Evolutionary conservation across 2,888 invertebrate species (phyloP), one percentile per base, ranked within the genome.

Genomic region (Frankliniella fusca): DNA sequence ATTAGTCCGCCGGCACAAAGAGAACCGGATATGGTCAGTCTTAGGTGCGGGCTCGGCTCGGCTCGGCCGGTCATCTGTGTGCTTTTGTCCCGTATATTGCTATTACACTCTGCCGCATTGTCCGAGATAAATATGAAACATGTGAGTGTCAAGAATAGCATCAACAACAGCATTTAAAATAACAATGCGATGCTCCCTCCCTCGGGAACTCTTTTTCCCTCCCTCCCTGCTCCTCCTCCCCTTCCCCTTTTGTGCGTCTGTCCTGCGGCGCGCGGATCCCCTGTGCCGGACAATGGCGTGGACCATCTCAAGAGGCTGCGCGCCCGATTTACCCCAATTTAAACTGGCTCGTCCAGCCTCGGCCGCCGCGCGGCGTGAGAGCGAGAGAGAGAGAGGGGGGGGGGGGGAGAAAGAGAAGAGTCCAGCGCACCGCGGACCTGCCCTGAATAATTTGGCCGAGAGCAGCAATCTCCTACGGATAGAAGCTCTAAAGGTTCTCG

Each of bases 121-220:
- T 76, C 23, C 27, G 12, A 23, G 70, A 12, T 76, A 76, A 76
- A 76, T 76, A 76, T 76, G 70, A 76, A 76, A 76, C 70, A 76
- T 76, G 70, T 27, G 70, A 76, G 70, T 76, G 70, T 76, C 70
- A 76, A 76, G 70, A 76, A 76, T 76, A 76, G 70, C 70, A 76
- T 76, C 70, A 76, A 76, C 70, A 76, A 76, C 70, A 76, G 70
- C 70, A 76, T 76, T 76, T 76, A 76, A 76, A 76, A 76, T 76
- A 76, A 76, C 70, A 76, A 76, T 76, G 27, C 70, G 20, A 12
- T 38, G 38, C 5, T 38, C 38, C 38, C 38, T 38, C 38, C 15
- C 20, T 61, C 15, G 12, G 10, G 61, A 11, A 76, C 70, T 76
- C 23, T 23, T 76, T 76, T 23, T 76, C 61, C 18, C 18, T 54